phyloP scores from a whole-genome alignment of 2,113 vertebrate species.

The Petaurus breviceps region DNA sequence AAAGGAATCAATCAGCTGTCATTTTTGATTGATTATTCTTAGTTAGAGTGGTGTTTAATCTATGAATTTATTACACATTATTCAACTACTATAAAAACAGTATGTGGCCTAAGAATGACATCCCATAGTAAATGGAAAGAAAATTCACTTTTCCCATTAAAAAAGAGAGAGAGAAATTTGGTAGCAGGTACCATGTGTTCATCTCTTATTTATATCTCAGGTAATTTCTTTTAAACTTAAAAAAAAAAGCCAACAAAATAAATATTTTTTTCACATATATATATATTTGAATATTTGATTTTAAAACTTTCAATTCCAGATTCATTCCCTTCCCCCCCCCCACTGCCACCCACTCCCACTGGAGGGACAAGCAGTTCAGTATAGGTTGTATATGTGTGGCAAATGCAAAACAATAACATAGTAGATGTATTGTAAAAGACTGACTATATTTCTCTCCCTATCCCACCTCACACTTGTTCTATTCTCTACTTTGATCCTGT shows the following conservation, averaged over 20 bases:
- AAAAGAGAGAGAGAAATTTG: slow-evolving; percentile 20
- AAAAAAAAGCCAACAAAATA: slow-evolving; percentile 55
- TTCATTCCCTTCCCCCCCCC: too few species aligned
- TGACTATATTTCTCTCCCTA: too few species aligned
- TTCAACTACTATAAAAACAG: slow-evolving; percentile 79
- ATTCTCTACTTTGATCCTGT: too few species aligned
- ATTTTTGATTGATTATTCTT: slow-evolving; percentile 83
- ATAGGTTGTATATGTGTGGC: too few species aligned
- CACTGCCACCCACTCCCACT: too few species aligned
- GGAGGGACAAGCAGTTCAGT: too few species aligned
- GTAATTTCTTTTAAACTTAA: slow-evolving; percentile 64
- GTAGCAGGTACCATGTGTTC: slow-evolving; percentile 56
- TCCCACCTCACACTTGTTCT: too few species aligned
- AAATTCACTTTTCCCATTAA: slow-evolving; percentile 53
- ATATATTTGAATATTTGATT: too few species aligned
- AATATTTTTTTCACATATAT: too few species aligned
- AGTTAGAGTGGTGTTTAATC: slow-evolving; percentile 80
- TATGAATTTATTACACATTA: slow-evolving; percentile 83
- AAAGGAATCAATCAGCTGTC: slow-evolving; percentile 83
- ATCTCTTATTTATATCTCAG: slow-evolving; percentile 69
- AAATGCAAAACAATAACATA: too few species aligned
- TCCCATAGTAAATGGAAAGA: slow-evolving; percentile 72
- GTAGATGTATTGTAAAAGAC: too few species aligned
- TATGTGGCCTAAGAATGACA: slow-evolving; percentile 75
- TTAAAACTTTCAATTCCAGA: too few species aligned